A percentile compares a stretch with the other conserved stretches of the same genome.
Conservation (phyloP, 2,113 vertebrate species). For the Mirounga angustirostris region DNA sequence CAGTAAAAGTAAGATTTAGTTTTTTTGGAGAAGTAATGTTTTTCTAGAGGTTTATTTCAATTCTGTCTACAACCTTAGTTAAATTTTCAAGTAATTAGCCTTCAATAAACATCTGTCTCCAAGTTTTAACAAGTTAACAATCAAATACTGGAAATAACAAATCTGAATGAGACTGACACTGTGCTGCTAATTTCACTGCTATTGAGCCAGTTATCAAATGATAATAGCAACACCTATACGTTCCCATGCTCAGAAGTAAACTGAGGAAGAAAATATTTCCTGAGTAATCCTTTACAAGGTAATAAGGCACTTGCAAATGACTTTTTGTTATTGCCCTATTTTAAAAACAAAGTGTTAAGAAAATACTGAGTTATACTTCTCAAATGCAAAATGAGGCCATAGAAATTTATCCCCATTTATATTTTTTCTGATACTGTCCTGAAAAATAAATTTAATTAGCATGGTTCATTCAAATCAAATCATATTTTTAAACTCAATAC, state of each 20-base stretch:
- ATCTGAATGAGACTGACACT: neutral
- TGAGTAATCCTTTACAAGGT: slow-evolving; percentile 70
- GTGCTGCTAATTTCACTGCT: neutral
- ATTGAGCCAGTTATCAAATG: neutral
- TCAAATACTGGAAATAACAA: neutral
- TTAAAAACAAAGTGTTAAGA: slow-evolving; percentile 54
- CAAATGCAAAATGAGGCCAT: slow-evolving; percentile 13
- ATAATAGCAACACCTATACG: slow-evolving; percentile 46
- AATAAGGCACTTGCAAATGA: slow-evolving; percentile 55
- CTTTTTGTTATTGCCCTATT: slow-evolving; percentile 62
- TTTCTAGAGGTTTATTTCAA: slow-evolving; percentile 3
- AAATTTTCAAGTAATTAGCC: slow-evolving; percentile 37
- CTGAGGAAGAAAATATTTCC: slow-evolving; percentile 73
- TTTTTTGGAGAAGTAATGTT: slow-evolving; percentile 1
- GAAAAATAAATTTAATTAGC: slow-evolving; percentile 71
- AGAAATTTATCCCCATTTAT: neutral
- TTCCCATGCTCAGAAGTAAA: slow-evolving; percentile 62
- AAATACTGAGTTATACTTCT: neutral
- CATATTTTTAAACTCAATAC: slow-evolving; percentile 19
- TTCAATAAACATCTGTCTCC: neutral
- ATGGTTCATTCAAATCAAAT: slow-evolving; percentile 55
- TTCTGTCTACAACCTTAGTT: neutral
- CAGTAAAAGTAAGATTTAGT: slow-evolving; percentile 26
- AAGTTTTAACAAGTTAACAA: slow-evolving; percentile 20
- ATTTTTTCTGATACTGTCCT: slow-evolving; percentile 58